Base-by-base conservation (phyloP, 2,797 vertebrate genomes). In the Eleutherodactylus coqui region DNA sequence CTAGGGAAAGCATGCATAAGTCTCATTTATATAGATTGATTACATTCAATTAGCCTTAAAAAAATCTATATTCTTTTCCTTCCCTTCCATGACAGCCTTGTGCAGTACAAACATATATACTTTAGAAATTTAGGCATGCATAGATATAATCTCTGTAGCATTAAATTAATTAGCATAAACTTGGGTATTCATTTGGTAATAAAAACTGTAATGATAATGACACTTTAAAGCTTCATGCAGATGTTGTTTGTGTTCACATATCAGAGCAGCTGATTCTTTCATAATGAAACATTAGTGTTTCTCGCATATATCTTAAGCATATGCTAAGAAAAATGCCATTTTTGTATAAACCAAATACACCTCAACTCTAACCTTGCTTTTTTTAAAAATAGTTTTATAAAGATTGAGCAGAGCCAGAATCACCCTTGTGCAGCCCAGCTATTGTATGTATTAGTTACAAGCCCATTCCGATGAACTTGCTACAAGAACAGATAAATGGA, bases 231-330 rank as follows among this genome's bases (percentile, higher is more conserved):
- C 60, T 64, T 34, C 27, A 6, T 64, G 29, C 60, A 64, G 60
- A 64, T 64, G 60, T 64, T 64, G 60, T 64, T 64, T 64, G 29
- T 64, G 60, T 64, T 64, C 29, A 64, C 29, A 11, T 29, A 62
- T 62, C 27, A 62, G 60, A 32, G 60, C 29, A 32, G 60, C 60
- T 34, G 27, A 64, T 34, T 64, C 14, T 64, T 64, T 64, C 29
- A 34, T 4, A 64, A 64, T 64, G 0, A 64, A 64, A 64, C 11
- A 64, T 64, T 32, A 64, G 29, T 32, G 60, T 29, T 64, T 64
- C 4, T 64, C 13, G 34, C 60, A 32, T 64, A 34, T 19, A 34
- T 34, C 29, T 64, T 6, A 29, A 62, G 11, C 60, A 32, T 16
- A 32, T 64, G 60, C 60, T 29, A 34, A 64, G 27, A 64, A 27